Percentiles rank a stretch among this genome's conserved stretches.
phyloP scores from a whole-genome alignment of 2,113 vertebrate genomes.

The Odobenus rosmarus region DNA sequence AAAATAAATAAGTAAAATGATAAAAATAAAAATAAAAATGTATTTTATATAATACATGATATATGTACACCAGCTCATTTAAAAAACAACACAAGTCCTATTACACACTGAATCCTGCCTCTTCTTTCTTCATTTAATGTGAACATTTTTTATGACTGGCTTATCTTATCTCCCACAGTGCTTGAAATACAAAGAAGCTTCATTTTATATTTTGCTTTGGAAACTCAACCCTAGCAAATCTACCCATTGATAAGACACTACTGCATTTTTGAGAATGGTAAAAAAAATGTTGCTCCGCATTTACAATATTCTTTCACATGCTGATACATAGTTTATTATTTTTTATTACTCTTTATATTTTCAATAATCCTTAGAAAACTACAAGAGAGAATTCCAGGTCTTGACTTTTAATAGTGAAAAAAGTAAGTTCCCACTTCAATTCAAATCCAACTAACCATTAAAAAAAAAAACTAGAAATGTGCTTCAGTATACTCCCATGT shows the following conservation, averaged over 20 bases:
- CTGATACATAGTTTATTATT: background rate
- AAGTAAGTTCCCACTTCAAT: background rate
- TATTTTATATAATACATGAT: background rate
- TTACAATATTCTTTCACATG: slow-evolving; percentile 8
- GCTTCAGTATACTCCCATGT: background rate
- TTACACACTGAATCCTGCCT: background rate
- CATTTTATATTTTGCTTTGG: background rate
- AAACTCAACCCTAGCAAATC: slow-evolving; percentile 22
- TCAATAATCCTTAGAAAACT: background rate
- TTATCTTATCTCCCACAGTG: slow-evolving; percentile 2
- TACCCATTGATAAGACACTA: background rate
- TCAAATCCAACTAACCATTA: background rate
- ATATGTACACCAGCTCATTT: background rate
- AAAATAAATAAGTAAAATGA: no score
- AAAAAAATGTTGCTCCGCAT: background rate
- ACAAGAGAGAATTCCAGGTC: background rate
- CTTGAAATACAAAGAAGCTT: background rate
- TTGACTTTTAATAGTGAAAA: slow-evolving; percentile 50
- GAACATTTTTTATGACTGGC: background rate
- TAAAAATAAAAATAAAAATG: background rate
- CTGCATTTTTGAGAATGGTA: background rate
- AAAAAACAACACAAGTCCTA: background rate
- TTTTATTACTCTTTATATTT: slow-evolving; percentile 27
- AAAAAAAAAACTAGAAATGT: background rate
- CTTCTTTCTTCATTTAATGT: background rate